Percentiles rank a stretch among this genome's conserved stretches.
phyloP scores from a whole-genome alignment of 2,113 vertebrate genomes.

The Heptranchias perlo region DNA sequence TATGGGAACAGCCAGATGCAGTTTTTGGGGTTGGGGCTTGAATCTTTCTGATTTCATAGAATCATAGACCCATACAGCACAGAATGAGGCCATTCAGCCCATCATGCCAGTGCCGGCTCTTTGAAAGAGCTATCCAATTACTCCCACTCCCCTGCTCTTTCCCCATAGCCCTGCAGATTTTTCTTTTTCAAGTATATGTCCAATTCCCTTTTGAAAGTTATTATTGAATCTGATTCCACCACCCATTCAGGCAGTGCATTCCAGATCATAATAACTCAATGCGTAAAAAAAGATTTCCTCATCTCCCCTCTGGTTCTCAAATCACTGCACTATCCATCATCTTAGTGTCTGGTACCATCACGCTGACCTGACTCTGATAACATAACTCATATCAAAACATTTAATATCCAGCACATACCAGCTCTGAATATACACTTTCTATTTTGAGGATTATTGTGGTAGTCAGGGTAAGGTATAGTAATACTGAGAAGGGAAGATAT shows the following conservation, averaged over 20 bases:
- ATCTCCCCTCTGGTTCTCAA: not conserved
- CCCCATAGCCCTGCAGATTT: not conserved
- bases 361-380: not conserved
- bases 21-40: too few species aligned
- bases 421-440: too few species aligned
- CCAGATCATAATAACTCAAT: not conserved
- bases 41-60: too few species aligned
- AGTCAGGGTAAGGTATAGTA: not conserved
- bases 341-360: not conserved
- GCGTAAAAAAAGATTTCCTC: not conserved
- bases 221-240: not conserved
- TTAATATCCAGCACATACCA: not conserved
- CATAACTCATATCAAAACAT: not conserved
- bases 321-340: not conserved
- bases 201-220: not conserved
- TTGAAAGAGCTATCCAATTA: not conserved
- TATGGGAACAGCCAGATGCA: too few species aligned
- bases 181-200: not conserved
- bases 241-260: not conserved
- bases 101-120: not conserved
- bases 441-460: not conserved
- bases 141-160: not conserved
- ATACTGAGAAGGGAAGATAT: not conserved
- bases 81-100: too few species aligned
- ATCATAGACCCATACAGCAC: too few species aligned